Conservation (phyloP, 2,888 invertebrate species). For the Globia sparganii region DNA sequence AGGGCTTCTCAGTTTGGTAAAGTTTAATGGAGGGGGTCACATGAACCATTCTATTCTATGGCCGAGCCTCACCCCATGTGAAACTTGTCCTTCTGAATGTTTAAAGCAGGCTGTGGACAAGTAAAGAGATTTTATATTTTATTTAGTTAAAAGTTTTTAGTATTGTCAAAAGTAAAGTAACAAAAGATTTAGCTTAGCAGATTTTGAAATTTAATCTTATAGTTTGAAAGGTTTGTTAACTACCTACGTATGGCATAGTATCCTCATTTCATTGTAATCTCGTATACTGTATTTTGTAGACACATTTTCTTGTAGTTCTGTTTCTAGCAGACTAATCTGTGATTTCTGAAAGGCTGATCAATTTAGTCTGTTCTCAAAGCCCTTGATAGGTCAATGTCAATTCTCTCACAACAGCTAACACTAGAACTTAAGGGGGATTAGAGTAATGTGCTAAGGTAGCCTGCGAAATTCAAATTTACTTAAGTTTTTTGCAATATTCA, state of each 20-base stretch:
- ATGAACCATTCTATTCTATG: slow-evolving; percentile 99
- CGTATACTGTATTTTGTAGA: background rate
- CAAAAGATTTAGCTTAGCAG: background rate
- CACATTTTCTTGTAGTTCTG: background rate
- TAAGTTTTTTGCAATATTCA: too few species aligned
- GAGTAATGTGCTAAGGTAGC: background rate
- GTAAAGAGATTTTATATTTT: slow-evolving; percentile 75
- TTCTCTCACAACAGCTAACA: background rate
- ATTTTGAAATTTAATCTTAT: background rate
- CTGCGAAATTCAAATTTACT: background rate
- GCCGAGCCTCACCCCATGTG: slow-evolving; percentile 95
- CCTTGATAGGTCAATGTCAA: too few species aligned
- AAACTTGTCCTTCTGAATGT: slow-evolving; percentile 90
- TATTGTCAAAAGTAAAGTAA: slow-evolving; percentile 8
- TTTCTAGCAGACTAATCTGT: background rate
- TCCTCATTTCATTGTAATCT: slow-evolving; percentile 6
- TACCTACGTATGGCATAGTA: background rate
- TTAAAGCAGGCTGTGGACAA: slow-evolving; percentile 89
- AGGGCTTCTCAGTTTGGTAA: slow-evolving; percentile 94
- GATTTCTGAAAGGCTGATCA: background rate
- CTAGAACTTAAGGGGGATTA: background rate
- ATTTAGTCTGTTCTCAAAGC: background rate
- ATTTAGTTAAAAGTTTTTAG: slow-evolving; percentile 25
- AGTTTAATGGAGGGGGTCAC: slow-evolving; percentile 99
- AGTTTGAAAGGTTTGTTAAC: background rate